Base-by-base conservation (phyloP, 2,797 vertebrate genomes). In the Falco novaeseelandiae region DNA sequence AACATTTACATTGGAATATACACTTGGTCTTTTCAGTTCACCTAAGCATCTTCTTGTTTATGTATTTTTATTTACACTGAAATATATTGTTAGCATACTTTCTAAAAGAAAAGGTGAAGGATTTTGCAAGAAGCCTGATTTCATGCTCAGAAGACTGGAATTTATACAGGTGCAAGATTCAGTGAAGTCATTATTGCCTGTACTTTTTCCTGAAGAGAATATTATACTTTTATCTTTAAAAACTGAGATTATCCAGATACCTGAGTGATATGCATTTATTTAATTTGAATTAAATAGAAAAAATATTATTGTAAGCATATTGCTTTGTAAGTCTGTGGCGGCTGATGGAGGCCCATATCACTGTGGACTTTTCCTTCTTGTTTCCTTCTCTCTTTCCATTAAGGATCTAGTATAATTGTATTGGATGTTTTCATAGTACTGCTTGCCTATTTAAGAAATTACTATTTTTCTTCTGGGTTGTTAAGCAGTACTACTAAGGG, bases 291-390 rank as follows among this genome's bases (percentile, higher is more conserved):
- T 67, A 62, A 46, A 70, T 42, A 21, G 8, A 58, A 51, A 34
- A 25, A 36, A 34, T 14, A 2, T 6, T 30, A 49, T 44, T 55
- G 23, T 40, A 61, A 78, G 67, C 3, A 9, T 17, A 34, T 8
- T 34, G 12, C 5, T 63, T 36, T 49, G 0, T 49, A 58, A 38
- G 30, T 38, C 22, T 72, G 6, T 66, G 44, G 26, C 0, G 0
- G 15, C 15, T 86, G 26, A 40, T 12, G 4, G 9, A 46, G 29
- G 3, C 15, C 6, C 1, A 2, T 42, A 49, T 62, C 12, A 34
- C 9, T 54, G n/a, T 22, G 26, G 5, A 51, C 13, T 65, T 76
- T 76, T 83, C 12, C 5, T 34, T 72, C 19, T 61, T 49, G 8
- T 48, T 82, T 72, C 13, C 8, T 65, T 46, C 4, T 63, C 49